A percentile compares a stretch with the other conserved stretches of the same genome.
Conservation (phyloP, 2,888 invertebrate species). For the Cacoxenus indagator region DNA sequence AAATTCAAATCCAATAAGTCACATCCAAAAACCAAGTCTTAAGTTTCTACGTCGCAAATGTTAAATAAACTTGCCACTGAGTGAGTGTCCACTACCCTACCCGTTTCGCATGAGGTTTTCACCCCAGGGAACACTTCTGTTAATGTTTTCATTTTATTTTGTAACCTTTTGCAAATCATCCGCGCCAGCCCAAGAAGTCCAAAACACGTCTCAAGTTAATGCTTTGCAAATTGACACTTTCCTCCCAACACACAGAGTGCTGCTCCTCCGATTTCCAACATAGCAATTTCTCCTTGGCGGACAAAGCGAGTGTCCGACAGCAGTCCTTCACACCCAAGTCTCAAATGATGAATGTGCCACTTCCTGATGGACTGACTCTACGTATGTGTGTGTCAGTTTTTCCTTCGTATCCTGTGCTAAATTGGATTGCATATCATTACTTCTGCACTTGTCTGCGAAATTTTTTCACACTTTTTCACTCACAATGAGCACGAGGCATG, state of each 20-base stretch:
- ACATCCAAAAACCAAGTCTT: neutral
- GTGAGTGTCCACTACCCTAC: conserved; percentile 3
- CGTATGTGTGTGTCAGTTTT: neutral
- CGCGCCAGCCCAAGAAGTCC: conserved; percentile 28
- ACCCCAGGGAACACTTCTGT: neutral
- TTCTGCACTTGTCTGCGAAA: conserved; percentile 58
- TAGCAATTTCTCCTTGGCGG: neutral
- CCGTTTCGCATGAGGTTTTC: neutral
- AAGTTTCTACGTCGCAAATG: neutral
- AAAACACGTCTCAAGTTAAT: conserved; percentile 42
- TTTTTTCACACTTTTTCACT: conserved; percentile 52
- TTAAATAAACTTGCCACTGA: neutral
- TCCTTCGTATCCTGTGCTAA: conserved; percentile 41
- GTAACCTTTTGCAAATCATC: conserved; percentile 9
- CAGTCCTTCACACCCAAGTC: conserved; percentile 44
- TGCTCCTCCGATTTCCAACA: neutral
- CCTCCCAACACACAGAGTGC: conserved; percentile 2
- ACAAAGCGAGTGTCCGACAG: neutral
- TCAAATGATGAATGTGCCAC: conserved; percentile 60
- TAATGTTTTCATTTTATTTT: conserved; percentile 10
- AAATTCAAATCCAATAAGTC: too few species aligned
- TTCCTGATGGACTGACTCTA: conserved; percentile 42
- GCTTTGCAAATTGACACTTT: conserved; percentile 60
- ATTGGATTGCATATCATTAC: conserved; percentile 62
- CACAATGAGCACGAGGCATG: conserved; percentile 11